Evolutionary conservation across 2,113 vertebrate genomes (phyloP).

Genomic region (Pionites leucogaster): DNA sequence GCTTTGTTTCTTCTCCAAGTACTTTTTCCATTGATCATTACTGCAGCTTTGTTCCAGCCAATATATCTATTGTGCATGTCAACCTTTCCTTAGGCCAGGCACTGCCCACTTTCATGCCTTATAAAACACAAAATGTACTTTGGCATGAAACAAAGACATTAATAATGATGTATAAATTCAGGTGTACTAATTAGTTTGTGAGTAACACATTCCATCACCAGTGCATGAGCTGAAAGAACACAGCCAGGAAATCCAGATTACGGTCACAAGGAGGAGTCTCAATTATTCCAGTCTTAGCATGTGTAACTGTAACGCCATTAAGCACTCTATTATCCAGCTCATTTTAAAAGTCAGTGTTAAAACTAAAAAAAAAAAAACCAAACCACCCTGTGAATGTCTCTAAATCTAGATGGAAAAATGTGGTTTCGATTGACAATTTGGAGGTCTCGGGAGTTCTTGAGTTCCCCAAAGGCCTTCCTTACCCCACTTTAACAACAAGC

Average conservation of each 20-base stretch:
- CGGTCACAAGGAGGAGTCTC: background rate
- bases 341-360: background rate
- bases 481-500: background rate
- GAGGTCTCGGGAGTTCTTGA: background rate
- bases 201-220: background rate
- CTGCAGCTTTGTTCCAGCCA: background rate
- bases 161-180: conserved; percentile 21
- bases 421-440: background rate
- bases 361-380: background rate
- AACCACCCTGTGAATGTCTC: background rate
- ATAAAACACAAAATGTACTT: background rate
- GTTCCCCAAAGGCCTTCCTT: background rate
- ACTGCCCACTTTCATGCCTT: background rate
- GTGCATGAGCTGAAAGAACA: background rate
- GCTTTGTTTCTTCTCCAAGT: background rate
- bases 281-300: conserved; percentile 46
- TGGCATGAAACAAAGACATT: conserved; percentile 26
- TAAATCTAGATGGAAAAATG: background rate
- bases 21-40: background rate
- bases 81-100: background rate
- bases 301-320: background rate
- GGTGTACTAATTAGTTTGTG: conserved; percentile 15
- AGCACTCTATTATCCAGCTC: background rate
- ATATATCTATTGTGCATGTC: background rate
- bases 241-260: conserved; percentile 24